phyloP scores from a whole-genome alignment of 2,888 invertebrate genomes.

The Cantharis nigra region DNA sequence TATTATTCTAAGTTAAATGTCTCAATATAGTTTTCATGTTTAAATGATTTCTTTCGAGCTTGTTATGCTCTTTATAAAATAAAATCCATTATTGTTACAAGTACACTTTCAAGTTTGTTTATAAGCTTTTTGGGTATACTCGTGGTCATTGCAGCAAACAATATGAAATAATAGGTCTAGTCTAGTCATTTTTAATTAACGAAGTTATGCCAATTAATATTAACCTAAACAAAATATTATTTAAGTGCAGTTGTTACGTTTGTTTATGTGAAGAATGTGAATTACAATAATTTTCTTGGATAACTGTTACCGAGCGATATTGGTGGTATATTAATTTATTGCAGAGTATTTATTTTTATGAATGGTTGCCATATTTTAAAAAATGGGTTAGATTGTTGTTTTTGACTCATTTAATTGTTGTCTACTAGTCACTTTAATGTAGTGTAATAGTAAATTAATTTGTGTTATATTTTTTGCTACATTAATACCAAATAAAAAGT shows the following conservation, averaged over 20 bases:
- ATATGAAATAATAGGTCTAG: not conserved
- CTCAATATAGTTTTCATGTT: not conserved
- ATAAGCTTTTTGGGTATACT: not conserved
- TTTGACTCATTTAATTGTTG: not conserved
- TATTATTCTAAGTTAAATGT: not conserved
- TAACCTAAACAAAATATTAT: not conserved
- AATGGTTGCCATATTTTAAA: not conserved
- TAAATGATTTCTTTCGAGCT: not conserved
- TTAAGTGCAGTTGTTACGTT: not conserved
- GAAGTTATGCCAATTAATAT: not conserved
- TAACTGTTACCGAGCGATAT: not conserved
- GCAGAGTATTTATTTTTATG: not conserved
- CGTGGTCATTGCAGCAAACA: not conserved
- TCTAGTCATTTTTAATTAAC: not conserved
- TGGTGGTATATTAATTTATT: not conserved
- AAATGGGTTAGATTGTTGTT: not conserved
- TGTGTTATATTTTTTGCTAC: not conserved
- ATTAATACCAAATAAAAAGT: not conserved
- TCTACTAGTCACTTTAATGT: not conserved
- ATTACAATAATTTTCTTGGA: not conserved
- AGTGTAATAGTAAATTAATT: not conserved
- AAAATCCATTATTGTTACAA: not conserved
- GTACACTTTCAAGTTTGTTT: not conserved
- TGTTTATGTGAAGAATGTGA: not conserved
- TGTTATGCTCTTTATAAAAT: not conserved